Evolutionary conservation across 2,113 vertebrate genomes (phyloP).

Genomic region (Emydocephalus ijimae): DNA sequence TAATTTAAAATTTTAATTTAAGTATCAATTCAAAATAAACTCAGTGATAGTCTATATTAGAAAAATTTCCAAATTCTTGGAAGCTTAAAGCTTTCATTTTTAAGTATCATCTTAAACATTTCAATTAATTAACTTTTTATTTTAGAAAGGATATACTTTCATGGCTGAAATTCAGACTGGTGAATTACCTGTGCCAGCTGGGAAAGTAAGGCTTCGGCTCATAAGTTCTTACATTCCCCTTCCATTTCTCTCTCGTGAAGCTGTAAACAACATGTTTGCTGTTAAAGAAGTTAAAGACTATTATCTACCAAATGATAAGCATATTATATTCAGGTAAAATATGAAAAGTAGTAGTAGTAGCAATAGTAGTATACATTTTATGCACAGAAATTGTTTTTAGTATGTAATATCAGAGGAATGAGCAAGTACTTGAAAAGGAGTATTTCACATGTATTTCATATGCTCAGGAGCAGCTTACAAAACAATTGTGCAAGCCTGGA

Average conservation of each 20-base stretch:
- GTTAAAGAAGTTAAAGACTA: constrained; percentile 80
- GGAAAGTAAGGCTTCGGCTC: constrained; percentile 81
- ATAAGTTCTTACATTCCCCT: constrained; percentile 73
- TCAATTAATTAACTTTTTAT: constrained; percentile 7
- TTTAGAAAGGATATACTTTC: constrained; percentile 88
- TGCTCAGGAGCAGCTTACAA: not conserved
- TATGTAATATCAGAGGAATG: not conserved
- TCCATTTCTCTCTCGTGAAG: constrained; percentile 66
- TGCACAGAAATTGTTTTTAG: not conserved
- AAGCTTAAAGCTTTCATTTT: not conserved
- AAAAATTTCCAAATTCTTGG: not conserved
- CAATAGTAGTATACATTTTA: not conserved
- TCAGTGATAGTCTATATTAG: not conserved
- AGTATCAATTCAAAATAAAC: not conserved
- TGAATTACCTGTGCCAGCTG: constrained; percentile 54
- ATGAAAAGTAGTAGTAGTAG: not conserved
- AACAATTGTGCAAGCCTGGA: not conserved
- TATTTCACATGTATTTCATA: not conserved
- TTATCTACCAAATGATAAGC: constrained; percentile 82
- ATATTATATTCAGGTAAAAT: constrained; percentile 84
- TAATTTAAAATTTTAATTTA: not conserved
- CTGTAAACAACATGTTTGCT: constrained; percentile 68
- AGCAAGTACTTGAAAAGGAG: not conserved
- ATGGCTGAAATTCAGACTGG: constrained; percentile 76
- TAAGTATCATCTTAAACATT: not conserved